Conservation (phyloP, 2,888 invertebrate species). For the Hofmannophila pseudospretella region DNA sequence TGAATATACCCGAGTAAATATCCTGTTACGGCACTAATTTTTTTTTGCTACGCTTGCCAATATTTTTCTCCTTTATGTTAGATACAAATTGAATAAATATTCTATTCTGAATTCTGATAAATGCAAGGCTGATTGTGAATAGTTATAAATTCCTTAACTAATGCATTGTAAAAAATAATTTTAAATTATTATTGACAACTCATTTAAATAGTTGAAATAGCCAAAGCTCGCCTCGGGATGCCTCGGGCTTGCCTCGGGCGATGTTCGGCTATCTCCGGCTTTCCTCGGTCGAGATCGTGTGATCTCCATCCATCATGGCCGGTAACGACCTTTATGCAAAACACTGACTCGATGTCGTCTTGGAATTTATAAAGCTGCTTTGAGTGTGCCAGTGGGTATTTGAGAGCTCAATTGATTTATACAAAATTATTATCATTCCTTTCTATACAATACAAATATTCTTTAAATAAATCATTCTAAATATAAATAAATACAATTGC, state of each 20-base stretch:
- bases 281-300: slow-evolving; percentile 43
- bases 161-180: slow-evolving; percentile 30
- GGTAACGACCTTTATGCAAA: slow-evolving; percentile 68
- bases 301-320: slow-evolving; percentile 60
- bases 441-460: no score
- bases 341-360: slow-evolving; percentile 50
- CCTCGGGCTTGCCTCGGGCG: slow-evolving; percentile 26
- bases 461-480: no score
- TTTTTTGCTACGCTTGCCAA: no score
- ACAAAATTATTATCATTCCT: no score
- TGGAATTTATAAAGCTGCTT: slow-evolving; percentile 30
- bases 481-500: no score
- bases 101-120: no score
- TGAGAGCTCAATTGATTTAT: slow-evolving; percentile 13
- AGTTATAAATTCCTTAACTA: no score
- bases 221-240: slow-evolving; percentile 15
- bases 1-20: no score
- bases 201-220: slow-evolving; percentile 55
- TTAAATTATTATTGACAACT: slow-evolving; percentile 56
- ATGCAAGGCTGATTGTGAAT: no score
- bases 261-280: slow-evolving; percentile 33
- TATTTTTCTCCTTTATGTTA: no score
- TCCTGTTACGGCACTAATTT: no score
- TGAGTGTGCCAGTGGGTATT: slow-evolving; percentile 9
- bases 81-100: no score